Percentiles rank a stretch among this genome's conserved stretches.
Conservation (phyloP, 2,113 vertebrate genomes). For the Irena cyanogastra region DNA sequence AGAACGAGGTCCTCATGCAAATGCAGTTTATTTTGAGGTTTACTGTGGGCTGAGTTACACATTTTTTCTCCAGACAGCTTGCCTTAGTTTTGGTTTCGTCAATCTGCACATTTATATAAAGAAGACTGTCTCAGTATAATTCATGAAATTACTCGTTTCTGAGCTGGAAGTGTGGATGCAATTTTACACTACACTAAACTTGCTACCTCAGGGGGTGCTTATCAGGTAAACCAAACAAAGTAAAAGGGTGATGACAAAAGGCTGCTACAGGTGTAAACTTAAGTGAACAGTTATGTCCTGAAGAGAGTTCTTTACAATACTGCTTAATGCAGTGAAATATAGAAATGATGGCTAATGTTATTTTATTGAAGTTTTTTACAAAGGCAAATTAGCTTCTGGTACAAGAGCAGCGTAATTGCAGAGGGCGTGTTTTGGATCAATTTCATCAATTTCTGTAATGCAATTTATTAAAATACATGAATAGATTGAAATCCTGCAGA, state of each 20-base stretch:
- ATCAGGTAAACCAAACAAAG: not conserved
- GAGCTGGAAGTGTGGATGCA: not conserved
- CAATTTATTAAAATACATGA: not conserved
- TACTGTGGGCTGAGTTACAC: conserved; percentile 28
- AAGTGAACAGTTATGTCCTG: not conserved
- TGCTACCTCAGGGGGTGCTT: not conserved
- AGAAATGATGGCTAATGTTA: not conserved
- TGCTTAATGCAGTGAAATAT: not conserved
- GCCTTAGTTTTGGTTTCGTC: conserved; percentile 26
- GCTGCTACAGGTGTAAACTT: not conserved
- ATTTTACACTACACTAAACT: not conserved
- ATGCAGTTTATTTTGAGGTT: conserved; percentile 53
- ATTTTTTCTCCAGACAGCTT: conserved; percentile 29
- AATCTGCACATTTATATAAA: conserved; percentile 3
- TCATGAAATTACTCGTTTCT: not conserved
- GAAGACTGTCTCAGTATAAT: not conserved
- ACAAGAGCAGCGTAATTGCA: not conserved
- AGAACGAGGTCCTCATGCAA: conserved; percentile 30
- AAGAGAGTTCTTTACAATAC: not conserved
- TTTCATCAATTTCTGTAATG: not conserved
- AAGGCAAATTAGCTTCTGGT: not conserved
- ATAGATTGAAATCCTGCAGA: not conserved
- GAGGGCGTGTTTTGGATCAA: not conserved
- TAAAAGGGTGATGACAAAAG: not conserved
- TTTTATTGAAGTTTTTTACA: not conserved